Evolutionary conservation across 1,140 invertebrate species (phyloP), one percentile per base, ranked within the genome.

Genomic region (Rhagoletis pomonella): DNA sequence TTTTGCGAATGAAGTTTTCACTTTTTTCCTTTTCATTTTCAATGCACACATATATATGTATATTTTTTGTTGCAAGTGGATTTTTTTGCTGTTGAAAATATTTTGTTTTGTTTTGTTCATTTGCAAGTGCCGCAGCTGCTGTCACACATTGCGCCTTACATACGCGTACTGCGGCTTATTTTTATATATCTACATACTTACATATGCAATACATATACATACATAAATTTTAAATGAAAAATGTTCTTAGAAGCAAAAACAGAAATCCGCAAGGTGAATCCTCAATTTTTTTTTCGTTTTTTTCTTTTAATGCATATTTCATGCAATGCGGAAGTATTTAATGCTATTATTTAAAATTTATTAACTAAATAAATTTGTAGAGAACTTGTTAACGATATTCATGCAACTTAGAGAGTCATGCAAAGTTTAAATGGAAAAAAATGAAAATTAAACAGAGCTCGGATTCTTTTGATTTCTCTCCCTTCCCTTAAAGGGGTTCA

Each of bases 1-100:
- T 55, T 81, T 81, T 81, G 44, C 44, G 44, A 50, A 47, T 50
- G 69, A 19, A 29, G 17, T 81, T 81, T 81, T 55, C n/a, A 55
- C n/a, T 81, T 81, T 58, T 55, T 73, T 44, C 7, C 3, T 55
- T 81, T 55, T 81, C 73, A 29, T 81, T 81, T 55, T 81, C 73
- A 29, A 29, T n/a, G 73, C 42, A 47, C 6, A 55, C 17, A 55
- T 81, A 19, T 7, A 47, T 12, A 47, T 19, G 19, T 17, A 55
- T 81, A 19, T 29, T 3, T 10, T 50, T 81, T 19, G 47, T 9
- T 55, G 47, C 73, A 50, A 81, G n/a, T 7, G 73, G 19, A 9
- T 50, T 77, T 77, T 50, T 50, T 39, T n/a, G 42, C 44, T 1
- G 3, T 50, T 42, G 4, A n/a, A 64, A 62, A 62, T 17, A 59